Evolutionary conservation across 2,113 vertebrate species (phyloP).

Genomic region (Amblyornis subalaris): DNA sequence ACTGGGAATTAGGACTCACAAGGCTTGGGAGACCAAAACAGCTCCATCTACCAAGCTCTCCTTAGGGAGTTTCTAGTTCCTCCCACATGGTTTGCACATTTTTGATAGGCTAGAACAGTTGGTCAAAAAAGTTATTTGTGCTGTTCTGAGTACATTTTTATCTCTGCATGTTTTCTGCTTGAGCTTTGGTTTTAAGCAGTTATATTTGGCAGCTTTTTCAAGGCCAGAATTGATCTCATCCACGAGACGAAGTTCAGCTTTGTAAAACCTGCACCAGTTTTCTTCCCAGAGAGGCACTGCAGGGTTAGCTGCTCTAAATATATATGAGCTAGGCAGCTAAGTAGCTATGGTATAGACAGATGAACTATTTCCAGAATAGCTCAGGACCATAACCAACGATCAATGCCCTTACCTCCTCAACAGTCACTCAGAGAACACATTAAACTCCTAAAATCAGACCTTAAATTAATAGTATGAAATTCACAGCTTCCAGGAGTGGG

Average conservation of each 20-base stretch:
- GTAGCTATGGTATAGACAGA: not conserved
- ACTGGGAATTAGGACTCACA: not conserved
- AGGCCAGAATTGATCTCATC: not conserved
- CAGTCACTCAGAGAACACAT: not conserved
- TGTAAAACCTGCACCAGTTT: not conserved
- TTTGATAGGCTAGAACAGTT: not conserved
- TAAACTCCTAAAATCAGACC: not conserved
- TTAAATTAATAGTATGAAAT: not conserved
- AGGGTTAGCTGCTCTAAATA: not conserved
- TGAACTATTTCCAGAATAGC: not conserved
- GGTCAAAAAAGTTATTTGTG: not conserved
- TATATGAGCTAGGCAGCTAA: not conserved
- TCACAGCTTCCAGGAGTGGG: not conserved
- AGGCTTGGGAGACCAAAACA: not conserved
- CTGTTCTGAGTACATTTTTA: not conserved
- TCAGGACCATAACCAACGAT: not conserved
- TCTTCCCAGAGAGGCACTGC: not conserved
- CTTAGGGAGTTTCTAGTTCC: not conserved
- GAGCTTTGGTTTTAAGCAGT: not conserved
- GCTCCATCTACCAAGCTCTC: not conserved
- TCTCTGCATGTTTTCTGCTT: not conserved
- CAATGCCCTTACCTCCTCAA: not conserved
- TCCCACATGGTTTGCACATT: not conserved
- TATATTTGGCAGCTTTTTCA: constrained; percentile 24
- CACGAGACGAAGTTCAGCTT: not conserved